Evolutionary conservation across 2,113 vertebrate genomes (phyloP), one percentile per base, ranked within the genome.

Genomic region (Limanda limanda): DNA sequence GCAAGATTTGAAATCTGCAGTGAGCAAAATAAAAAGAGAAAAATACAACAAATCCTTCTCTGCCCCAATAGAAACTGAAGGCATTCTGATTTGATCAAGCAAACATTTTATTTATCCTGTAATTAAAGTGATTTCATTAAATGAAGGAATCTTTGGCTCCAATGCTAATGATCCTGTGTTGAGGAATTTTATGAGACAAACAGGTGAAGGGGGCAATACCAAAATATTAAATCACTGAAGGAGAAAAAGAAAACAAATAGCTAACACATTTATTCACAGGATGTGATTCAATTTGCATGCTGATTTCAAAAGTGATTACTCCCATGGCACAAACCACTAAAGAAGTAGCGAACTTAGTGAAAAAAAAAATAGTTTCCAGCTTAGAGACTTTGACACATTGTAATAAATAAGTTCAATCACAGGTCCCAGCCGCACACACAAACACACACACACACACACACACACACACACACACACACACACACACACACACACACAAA

Each of bases 271-370:
- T 86, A 89, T 87, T 92, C 86, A 92, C 81, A 86, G 81, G 71
- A 52, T 82, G 70, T 58, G 82, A 86, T 84, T 91, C 82, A 84
- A 87, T 92, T 89, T 90, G 71, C 82, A 91, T 91, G 79, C 72
- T 86, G 86, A 87, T 89, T 68, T 84, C 61, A 79, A 81, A 67
- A 81, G 71, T 81, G 85, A 93, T 86, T 85, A 87, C 63, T 81
- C 79, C 83, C 85, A 10, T 64, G 74, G 71, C 77, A 84, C 81
- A 76, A 83, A 76, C 57, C 68, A 74, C 51, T 76, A 78, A 79
- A 78, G 60, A 71, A 73, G 78, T 58, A 76, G 70, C 81, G 79
- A 89, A 82, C 74, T 82, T 80, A 40, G 61, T n/a, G n/a, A n/a
- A n/a, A n/a, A n/a, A n/a, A 86, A 85, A 79, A 84, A 78, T 65